Evolutionary conservation across 2,888 invertebrate species (phyloP), one percentile per base, ranked within the genome.

Genomic region (Ptychoptera albimana): DNA sequence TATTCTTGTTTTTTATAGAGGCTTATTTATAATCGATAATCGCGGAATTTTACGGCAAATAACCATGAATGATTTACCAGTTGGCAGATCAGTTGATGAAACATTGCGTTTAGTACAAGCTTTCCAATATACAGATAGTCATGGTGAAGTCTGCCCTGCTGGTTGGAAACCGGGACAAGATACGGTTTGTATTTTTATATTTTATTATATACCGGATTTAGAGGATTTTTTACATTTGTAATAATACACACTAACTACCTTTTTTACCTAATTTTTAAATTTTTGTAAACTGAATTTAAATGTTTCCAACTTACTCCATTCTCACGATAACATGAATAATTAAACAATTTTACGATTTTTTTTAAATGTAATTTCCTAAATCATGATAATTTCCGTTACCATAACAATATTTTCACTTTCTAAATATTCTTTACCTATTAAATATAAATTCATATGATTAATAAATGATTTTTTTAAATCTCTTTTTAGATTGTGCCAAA

Each of bases 31-130:
- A 45, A 89, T 94, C 59, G 93, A 94, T 66, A 79, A 82, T 29
- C 84, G 80, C 59, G 91, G 91, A 34, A 71, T 83, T 45, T 66
- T 94, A 36, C 71, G 94, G 43, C 93, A 94, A 67, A 92, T 93
- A 35, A 94, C 93, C 3, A 92, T 94, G 89, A 94, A 94, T 65
- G 94, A 94, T 70, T 72, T 94, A 50, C 93, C 93, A 0, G 89
- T 91, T 9, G 89, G 89, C 1, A 72, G 93, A 46, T 89, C 87
- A 46, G 93, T 94, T 2, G 93, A 94, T 66, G 94, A 94, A 70
- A 93, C 93, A 2, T 65, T 94, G 42, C 73, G 94, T 57, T 49
- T 94, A 44, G 88, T 94, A 0, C 93, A 94, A 71, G 93, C 93
- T 45, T 93, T 94, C 70, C 89, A 93, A 62, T 93, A 86, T 56